Evolutionary conservation across 2,888 invertebrate species (phyloP).

Genomic region (Lochmaea capreae): DNA sequence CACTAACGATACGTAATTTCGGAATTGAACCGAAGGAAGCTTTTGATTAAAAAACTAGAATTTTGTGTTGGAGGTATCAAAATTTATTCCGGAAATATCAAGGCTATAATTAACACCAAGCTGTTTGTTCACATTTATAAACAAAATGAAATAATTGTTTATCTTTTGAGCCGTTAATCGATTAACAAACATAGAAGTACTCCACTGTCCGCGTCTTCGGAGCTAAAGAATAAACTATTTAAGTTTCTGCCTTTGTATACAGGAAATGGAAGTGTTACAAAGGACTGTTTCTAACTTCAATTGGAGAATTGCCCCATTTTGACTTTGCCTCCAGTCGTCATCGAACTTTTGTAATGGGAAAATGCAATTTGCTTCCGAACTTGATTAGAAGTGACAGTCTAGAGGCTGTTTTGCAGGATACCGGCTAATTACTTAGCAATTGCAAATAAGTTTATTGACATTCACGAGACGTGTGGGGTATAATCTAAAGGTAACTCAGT

Average conservation of each 20-base stretch:
- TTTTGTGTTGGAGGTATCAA: too few species aligned
- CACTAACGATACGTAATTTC: too few species aligned
- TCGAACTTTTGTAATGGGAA: slow-evolving; percentile 59
- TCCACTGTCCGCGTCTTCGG: not conserved
- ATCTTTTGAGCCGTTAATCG: not conserved
- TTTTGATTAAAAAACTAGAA: too few species aligned
- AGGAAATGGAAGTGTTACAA: slow-evolving; percentile 62
- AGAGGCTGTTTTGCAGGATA: slow-evolving; percentile 53
- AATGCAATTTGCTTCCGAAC: slow-evolving; percentile 60
- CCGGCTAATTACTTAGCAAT: slow-evolving; percentile 56
- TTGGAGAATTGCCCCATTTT: slow-evolving; percentile 55
- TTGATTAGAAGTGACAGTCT: slow-evolving; percentile 56
- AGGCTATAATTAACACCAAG: too few species aligned
- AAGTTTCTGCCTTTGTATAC: slow-evolving; percentile 29
- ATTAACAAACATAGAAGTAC: slow-evolving; percentile 19
- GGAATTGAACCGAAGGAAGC: too few species aligned
- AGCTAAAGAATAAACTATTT: slow-evolving; percentile 7
- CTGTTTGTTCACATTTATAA: too few species aligned
- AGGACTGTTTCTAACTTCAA: slow-evolving; percentile 52
- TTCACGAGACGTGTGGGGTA: slow-evolving; percentile 36
- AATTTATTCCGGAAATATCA: too few species aligned
- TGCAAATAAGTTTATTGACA: slow-evolving; percentile 49
- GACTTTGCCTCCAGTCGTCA: slow-evolving; percentile 16
- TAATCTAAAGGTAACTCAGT: slow-evolving; percentile 26
- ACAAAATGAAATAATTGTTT: too few species aligned